Percentiles rank a stretch among this genome's conserved stretches.
phyloP scores from a whole-genome alignment of 2,113 vertebrate species.

The Galbula dea region DNA sequence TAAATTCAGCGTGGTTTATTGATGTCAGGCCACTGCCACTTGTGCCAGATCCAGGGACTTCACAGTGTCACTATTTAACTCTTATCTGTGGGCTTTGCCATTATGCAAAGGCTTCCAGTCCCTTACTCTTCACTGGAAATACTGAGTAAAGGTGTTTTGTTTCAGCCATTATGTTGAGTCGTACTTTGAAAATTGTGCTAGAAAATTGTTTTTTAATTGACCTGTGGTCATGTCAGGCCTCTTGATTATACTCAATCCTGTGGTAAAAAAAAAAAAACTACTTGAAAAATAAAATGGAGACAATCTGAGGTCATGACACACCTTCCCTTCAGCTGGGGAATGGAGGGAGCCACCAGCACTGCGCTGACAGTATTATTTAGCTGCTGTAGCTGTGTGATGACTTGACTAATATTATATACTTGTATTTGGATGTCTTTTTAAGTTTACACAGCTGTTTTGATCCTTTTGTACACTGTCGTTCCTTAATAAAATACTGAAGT shows the following conservation, averaged over 20 bases:
- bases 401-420: neutral
- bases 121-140: neutral
- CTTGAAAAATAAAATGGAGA: neutral
- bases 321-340: neutral
- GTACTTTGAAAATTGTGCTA: neutral
- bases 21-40: neutral
- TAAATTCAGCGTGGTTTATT: neutral
- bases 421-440: neutral
- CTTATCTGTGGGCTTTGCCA: accelerated
- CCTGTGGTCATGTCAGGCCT: neutral
- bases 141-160: neutral
- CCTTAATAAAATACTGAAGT: neutral
- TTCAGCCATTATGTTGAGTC: neutral
- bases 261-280: neutral
- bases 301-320: neutral
- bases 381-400: neutral
- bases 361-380: neutral
- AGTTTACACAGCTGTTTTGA: neutral
- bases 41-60: neutral
- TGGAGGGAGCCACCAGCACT: neutral
- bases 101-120: neutral
- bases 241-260: neutral
- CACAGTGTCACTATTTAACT: neutral
- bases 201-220: neutral
- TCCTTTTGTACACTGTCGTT: neutral